phyloP scores from a whole-genome alignment of 2,113 vertebrate species.

The Misgurnus mizolepis region DNA sequence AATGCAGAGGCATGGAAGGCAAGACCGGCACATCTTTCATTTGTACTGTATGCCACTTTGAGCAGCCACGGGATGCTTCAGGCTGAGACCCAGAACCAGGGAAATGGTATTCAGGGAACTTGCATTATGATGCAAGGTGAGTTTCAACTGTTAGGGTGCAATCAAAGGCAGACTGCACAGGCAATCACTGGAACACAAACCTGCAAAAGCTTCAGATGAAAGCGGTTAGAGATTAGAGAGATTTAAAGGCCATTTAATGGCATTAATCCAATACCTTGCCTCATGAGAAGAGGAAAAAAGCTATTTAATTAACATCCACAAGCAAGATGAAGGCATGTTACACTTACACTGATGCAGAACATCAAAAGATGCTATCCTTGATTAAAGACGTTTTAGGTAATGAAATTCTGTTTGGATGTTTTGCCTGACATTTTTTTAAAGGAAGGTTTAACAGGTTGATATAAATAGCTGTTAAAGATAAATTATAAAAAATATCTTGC shows the following conservation, averaged over 20 bases:
- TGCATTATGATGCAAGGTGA: conserved; percentile 82
- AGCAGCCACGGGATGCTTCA: conserved; percentile 56
- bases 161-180: conserved; percentile 74
- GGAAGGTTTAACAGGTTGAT: not conserved
- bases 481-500: not conserved
- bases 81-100: conserved; percentile 48
- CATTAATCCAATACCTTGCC: conserved; percentile 74
- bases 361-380: conserved; percentile 69
- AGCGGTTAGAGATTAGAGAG: conserved; percentile 74
- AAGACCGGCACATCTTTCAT: no score
- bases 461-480: not conserved
- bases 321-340: conserved; percentile 66
- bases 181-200: conserved; percentile 80
- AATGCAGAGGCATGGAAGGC: no score
- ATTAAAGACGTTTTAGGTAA: conserved; percentile 52
- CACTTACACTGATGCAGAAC: conserved; percentile 61
- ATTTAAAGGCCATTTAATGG: conserved; percentile 81
- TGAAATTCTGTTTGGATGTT: not conserved
- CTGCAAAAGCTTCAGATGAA: conserved; percentile 75
- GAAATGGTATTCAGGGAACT: conserved; percentile 72
- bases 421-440: not conserved
- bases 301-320: conserved; percentile 76
- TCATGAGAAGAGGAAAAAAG: conserved; percentile 74
- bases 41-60: conserved; percentile 41
- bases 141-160: conserved; percentile 75